Percentiles rank a stretch among this genome's conserved stretches.
Conservation (phyloP, 2,113 vertebrate species). For the Nansenia antarctica region DNA sequence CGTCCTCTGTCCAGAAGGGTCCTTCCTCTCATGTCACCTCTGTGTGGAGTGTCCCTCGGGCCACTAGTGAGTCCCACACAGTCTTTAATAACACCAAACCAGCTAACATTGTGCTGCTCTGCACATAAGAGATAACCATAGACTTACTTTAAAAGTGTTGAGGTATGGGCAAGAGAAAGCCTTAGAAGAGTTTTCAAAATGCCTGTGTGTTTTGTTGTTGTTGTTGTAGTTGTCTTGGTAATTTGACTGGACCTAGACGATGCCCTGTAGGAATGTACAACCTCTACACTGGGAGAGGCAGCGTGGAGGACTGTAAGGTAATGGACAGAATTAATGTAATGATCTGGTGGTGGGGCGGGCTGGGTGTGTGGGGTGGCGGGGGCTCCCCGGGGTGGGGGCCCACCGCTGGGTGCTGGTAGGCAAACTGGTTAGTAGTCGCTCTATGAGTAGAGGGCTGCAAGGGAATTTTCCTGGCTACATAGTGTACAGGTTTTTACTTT, state of each 20-base stretch:
- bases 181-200: background rate
- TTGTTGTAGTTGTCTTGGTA: slow-evolving; percentile 74
- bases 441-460: too few species aligned
- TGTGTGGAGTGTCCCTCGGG: slow-evolving; percentile 81
- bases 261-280: slow-evolving; percentile 77
- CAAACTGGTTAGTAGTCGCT: too few species aligned
- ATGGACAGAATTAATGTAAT: background rate
- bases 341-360: background rate
- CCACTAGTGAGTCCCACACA: slow-evolving; percentile 77
- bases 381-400: too few species aligned
- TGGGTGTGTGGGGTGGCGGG: too few species aligned
- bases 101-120: background rate
- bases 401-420: too few species aligned
- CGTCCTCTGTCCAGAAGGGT: slow-evolving; percentile 70
- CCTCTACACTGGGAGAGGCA: slow-evolving; percentile 63
- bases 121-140: background rate
- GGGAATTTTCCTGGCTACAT: too few species aligned
- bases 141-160: background rate
- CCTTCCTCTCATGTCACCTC: slow-evolving; percentile 68
- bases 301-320: slow-evolving; percentile 78
- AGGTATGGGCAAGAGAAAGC: too few species aligned
- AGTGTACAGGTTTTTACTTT: too few species aligned
- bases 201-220: background rate
- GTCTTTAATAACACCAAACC: background rate
- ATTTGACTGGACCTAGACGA: slow-evolving; percentile 67